Conservation (phyloP, 2,888 invertebrate species). For the Mactromeris polynyma region DNA sequence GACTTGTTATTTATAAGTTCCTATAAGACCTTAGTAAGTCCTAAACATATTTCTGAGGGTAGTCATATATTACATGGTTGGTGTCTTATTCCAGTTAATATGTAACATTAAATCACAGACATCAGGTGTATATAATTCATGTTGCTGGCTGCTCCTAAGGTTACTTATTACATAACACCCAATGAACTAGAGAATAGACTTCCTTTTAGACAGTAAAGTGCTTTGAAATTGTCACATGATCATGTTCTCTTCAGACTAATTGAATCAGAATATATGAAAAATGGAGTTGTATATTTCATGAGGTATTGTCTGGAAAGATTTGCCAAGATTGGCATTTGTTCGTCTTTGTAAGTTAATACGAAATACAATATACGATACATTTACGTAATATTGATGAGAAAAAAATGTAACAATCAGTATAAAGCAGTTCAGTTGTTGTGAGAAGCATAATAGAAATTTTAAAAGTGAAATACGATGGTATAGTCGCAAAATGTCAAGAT, state of each 20-base stretch:
- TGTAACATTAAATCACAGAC: not conserved
- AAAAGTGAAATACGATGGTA: too few relatives aligned
- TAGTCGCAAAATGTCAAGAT: too few relatives aligned
- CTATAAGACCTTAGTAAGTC: too few relatives aligned
- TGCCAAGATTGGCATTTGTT: not conserved
- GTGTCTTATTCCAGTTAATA: not conserved
- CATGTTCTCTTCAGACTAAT: not conserved
- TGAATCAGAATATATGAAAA: not conserved
- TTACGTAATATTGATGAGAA: too few relatives aligned
- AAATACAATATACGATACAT: too few relatives aligned
- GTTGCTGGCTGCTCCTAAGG: not conserved
- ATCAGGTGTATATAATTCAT: not conserved
- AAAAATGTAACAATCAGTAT: too few relatives aligned
- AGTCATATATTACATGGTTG: not conserved
- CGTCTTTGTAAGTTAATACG: not conserved
- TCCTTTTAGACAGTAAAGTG: not conserved
- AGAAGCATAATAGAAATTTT: too few relatives aligned
- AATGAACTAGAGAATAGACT: not conserved
- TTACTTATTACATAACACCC: not conserved
- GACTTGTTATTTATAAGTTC: too few relatives aligned
- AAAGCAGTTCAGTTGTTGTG: too few relatives aligned
- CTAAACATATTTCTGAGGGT: not conserved
- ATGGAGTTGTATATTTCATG: constrained; percentile 8
- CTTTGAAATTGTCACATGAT: not conserved
- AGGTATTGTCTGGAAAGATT: not conserved